Conservation (phyloP, 2,113 vertebrate species). For the Clarias batrachus region DNA sequence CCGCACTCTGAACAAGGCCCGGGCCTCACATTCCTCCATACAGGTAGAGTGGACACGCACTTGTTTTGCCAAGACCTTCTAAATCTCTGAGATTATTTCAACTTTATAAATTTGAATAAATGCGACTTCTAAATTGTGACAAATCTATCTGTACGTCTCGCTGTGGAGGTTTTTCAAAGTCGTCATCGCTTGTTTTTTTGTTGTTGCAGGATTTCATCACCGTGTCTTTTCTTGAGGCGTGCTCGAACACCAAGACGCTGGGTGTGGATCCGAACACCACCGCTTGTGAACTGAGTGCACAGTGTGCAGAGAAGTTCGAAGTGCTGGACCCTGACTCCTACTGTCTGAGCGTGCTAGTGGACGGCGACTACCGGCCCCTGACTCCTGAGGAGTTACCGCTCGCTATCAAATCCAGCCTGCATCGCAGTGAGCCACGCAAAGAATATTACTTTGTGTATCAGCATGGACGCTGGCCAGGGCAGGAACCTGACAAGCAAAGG, state of each 20-base stretch:
- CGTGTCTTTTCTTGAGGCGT: constrained; percentile 80
- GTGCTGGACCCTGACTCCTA: constrained; percentile 72
- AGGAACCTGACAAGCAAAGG: constrained; percentile 24
- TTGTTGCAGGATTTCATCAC: constrained; percentile 87
- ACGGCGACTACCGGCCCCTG: constrained; percentile 74
- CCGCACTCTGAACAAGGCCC: constrained; percentile 88
- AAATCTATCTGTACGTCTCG: background rate
- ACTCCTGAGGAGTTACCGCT: constrained; percentile 80
- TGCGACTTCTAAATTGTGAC: background rate
- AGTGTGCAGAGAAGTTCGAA: constrained; percentile 87
- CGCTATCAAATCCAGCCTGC: constrained; percentile 79
- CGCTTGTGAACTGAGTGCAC: constrained; percentile 75
- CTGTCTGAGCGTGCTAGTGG: constrained; percentile 78
- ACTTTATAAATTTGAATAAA: background rate
- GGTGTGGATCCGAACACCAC: constrained; percentile 77
- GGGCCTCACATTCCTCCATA: constrained; percentile 78
- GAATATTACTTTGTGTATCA: constrained; percentile 91
- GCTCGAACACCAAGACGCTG: constrained; percentile 81
- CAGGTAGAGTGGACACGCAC: constrained; percentile 71
- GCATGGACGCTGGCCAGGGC: constrained; percentile 59
- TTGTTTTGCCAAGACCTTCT: background rate
- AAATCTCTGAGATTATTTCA: background rate
- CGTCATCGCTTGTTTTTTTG: background rate
- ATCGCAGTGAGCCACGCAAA: constrained; percentile 75
- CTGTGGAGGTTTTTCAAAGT: background rate